These are phyloP conservation scores for Bufo gargarizans DNA, from an alignment of 2,113 vertebrate genomes.

Conservation along the genomic window DNA sequence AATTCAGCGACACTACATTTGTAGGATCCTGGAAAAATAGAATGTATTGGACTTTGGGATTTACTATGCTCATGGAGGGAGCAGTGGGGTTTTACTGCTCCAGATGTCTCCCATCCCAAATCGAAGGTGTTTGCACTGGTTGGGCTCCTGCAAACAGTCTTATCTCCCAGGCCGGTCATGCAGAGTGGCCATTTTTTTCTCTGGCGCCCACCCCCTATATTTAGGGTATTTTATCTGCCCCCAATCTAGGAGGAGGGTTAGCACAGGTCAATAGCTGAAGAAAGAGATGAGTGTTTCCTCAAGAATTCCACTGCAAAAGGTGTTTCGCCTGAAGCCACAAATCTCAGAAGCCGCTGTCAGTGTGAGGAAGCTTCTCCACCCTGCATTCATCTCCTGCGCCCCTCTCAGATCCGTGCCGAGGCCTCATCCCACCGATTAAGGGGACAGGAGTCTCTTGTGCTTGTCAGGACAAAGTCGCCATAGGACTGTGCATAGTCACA, in stretches of 20 bases:
- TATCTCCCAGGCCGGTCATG: background rate
- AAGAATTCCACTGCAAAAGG: slow-evolving; percentile 43
- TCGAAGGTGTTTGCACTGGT: background rate
- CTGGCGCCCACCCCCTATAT: background rate
- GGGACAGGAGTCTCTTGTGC: background rate
- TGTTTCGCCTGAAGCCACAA: slow-evolving; percentile 11
- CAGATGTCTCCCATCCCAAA: background rate
- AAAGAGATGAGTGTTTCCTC: slow-evolving; percentile 10
- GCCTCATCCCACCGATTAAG: background rate
- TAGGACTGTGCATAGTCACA: background rate
- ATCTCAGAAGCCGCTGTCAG: slow-evolving; percentile 16
- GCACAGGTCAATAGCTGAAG: slow-evolving; percentile 35
- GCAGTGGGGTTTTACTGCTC: background rate
- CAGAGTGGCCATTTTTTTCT: background rate
- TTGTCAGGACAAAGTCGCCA: slow-evolving; percentile 7
- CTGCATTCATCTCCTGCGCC: background rate
- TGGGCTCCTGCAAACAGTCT: slow-evolving; percentile 6
- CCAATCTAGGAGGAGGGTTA: background rate
- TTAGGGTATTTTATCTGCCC: background rate
- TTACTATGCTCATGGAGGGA: background rate
- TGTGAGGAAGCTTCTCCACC: background rate
- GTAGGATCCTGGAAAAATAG: background rate
- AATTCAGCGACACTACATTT: no score
- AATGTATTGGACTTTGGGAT: background rate
- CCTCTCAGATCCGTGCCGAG: background rate